These are phyloP conservation scores for Drosophila kanapiae DNA, from an alignment of 1,140 invertebrate species.

Conservation along the genomic window DNA sequence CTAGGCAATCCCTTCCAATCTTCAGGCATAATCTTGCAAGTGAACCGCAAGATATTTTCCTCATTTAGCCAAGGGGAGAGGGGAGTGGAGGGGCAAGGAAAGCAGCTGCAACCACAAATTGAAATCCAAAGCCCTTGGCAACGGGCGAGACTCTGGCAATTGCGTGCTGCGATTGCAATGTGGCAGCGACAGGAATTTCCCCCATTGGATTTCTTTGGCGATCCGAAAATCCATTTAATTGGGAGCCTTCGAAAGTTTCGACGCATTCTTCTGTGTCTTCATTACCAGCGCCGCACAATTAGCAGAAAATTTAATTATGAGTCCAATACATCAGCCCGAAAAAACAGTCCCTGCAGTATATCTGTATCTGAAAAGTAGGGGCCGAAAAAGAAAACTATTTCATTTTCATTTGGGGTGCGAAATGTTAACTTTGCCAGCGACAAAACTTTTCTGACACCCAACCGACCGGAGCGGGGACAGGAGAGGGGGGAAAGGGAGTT, in stretches of 20 bases:
- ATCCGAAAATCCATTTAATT: constrained; percentile 35
- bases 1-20: constrained; percentile 62
- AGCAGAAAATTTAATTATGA: constrained; percentile 75
- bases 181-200: constrained; percentile 27
- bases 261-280: constrained; percentile 37
- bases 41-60: constrained; percentile 69
- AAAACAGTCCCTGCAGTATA: constrained; percentile 10
- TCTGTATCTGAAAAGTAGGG: constrained; percentile 29
- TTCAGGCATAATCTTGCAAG: constrained; percentile 67
- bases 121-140: constrained; percentile 56
- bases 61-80: constrained; percentile 31
- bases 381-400: constrained; percentile 63
- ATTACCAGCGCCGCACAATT: constrained; percentile 37
- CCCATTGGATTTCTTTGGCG: background rate
- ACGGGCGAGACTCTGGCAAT: constrained; percentile 24
- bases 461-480: constrained; percentile 35
- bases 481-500: constrained; percentile 28
- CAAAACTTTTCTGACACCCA: constrained; percentile 72
- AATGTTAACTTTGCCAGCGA: constrained; percentile 58
- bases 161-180: constrained; percentile 48
- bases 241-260: constrained; percentile 24
- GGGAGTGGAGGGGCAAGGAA: background rate
- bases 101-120: constrained; percentile 64
- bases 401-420: constrained; percentile 64
- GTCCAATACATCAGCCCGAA: constrained; percentile 49